Percentiles rank a stretch among this genome's conserved stretches.
Evolutionary conservation across 2,113 vertebrate species (phyloP).

Genomic region (Neoarius graeffei): DNA sequence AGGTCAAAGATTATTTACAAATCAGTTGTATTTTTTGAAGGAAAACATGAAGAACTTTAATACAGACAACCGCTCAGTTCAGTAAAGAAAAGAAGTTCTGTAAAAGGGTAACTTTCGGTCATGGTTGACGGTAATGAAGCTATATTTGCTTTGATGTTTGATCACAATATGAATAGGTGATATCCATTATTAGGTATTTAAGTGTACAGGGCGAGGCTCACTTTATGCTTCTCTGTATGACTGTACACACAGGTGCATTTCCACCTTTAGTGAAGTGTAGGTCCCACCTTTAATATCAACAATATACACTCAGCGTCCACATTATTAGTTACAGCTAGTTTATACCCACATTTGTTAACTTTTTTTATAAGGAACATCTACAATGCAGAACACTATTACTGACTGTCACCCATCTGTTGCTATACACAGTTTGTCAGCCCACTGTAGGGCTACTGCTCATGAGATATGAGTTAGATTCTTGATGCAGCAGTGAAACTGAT

Average conservation of each 20-base stretch:
- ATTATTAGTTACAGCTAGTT: neutral
- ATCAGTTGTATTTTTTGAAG: neutral
- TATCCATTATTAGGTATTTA: neutral
- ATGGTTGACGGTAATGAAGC: neutral
- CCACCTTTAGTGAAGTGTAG: neutral
- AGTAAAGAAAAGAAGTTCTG: neutral
- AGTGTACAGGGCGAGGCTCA: conserved; percentile 10
- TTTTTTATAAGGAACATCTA: neutral
- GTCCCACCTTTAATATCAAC: conserved; percentile 7
- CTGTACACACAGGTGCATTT: neutral
- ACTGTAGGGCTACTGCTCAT: too few relatives aligned
- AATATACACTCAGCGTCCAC: neutral
- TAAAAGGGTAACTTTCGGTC: neutral
- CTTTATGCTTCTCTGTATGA: neutral
- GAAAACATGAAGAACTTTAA: neutral
- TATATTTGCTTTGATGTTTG: conserved; percentile 32
- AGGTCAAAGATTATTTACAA: too few relatives aligned
- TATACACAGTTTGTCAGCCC: neutral
- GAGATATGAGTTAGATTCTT: neutral
- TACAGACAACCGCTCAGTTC: neutral
- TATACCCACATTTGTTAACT: neutral
- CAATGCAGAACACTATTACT: neutral
- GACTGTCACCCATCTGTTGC: neutral
- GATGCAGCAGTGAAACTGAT: neutral
- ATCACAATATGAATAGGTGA: conserved; percentile 10